Evolutionary conservation across 2,888 invertebrate species (phyloP).

Genomic region (Merodon equestris): DNA sequence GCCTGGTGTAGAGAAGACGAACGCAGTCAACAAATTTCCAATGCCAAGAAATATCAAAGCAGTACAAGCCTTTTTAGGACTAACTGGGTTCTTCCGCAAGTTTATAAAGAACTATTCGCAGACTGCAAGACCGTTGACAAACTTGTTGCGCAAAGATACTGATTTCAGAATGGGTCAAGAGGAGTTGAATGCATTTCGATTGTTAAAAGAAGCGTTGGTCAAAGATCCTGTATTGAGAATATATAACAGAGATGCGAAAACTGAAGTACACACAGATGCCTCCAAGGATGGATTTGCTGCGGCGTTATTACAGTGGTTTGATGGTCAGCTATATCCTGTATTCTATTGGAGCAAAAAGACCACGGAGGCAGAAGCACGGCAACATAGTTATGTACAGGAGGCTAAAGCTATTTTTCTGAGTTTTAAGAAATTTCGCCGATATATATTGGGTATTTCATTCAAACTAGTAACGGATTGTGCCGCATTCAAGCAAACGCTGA

Average conservation of each 20-base stretch:
- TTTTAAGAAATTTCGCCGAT: slow-evolving; percentile 69
- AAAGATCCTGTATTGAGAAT: slow-evolving; percentile 41
- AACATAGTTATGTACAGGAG: slow-evolving; percentile 60
- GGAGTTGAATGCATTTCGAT: neutral
- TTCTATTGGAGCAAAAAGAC: slow-evolving; percentile 19
- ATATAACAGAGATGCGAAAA: slow-evolving; percentile 37
- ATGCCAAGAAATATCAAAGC: slow-evolving; percentile 37
- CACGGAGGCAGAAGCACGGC: slow-evolving; percentile 25
- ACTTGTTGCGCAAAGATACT: slow-evolving; percentile 5
- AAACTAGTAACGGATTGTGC: slow-evolving; percentile 63
- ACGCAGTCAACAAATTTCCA: slow-evolving; percentile 33
- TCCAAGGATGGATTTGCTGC: slow-evolving; percentile 52
- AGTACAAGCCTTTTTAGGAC: slow-evolving; percentile 41
- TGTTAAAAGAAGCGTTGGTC: slow-evolving; percentile 6
- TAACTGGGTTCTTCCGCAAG: slow-evolving; percentile 41
- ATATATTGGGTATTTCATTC: slow-evolving; percentile 68
- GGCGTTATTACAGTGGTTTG: slow-evolving; percentile 51
- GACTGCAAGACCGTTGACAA: slow-evolving; percentile 11
- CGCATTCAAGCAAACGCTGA: slow-evolving; percentile 60
- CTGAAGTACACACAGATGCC: slow-evolving; percentile 67
- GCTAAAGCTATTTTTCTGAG: slow-evolving; percentile 66
- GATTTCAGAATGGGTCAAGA: slow-evolving; percentile 15
- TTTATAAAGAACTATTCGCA: slow-evolving; percentile 22
- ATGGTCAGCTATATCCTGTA: slow-evolving; percentile 14
- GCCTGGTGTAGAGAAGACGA: slow-evolving; percentile 47